These are phyloP conservation scores for Trachemys scripta DNA, from an alignment of 2,113 vertebrate genomes.

Conservation along the genomic window DNA sequence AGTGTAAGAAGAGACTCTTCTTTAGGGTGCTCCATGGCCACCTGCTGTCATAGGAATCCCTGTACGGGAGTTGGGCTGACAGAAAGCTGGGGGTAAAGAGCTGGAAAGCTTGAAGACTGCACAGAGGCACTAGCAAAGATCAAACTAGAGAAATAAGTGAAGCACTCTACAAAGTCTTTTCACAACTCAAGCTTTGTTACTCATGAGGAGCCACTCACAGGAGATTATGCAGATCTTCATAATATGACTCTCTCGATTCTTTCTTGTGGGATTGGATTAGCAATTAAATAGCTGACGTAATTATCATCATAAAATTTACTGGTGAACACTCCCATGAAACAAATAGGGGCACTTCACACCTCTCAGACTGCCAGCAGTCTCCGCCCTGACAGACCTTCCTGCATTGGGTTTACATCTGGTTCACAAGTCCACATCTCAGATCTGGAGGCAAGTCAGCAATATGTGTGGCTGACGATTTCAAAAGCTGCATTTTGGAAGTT, in stretches of 20 bases:
- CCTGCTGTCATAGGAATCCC: fast-evolving
- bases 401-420: background rate
- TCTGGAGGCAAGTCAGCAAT: background rate
- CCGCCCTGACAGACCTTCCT: background rate
- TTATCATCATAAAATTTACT: background rate
- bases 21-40: background rate
- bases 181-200: background rate
- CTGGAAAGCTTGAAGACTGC: background rate
- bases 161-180: background rate
- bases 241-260: fast-evolving
- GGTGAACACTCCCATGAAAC: background rate
- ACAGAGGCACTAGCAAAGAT: background rate
- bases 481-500: background rate
- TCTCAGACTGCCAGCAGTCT: background rate
- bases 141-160: slow-evolving; percentile 15
- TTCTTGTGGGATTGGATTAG: slow-evolving; percentile 50
- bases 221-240: slow-evolving; percentile 7
- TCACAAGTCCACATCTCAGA: fast-evolving
- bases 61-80: background rate
- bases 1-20: background rate
- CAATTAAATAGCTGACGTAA: slow-evolving; percentile 52
- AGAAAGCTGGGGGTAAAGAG: background rate
- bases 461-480: background rate
- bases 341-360: background rate
- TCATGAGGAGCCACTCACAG: background rate